Percentiles rank a stretch among this genome's conserved stretches.
These are phyloP conservation scores for Conus canariensis DNA, from an alignment of 2,888 invertebrate species.

Conservation along the genomic window DNA sequence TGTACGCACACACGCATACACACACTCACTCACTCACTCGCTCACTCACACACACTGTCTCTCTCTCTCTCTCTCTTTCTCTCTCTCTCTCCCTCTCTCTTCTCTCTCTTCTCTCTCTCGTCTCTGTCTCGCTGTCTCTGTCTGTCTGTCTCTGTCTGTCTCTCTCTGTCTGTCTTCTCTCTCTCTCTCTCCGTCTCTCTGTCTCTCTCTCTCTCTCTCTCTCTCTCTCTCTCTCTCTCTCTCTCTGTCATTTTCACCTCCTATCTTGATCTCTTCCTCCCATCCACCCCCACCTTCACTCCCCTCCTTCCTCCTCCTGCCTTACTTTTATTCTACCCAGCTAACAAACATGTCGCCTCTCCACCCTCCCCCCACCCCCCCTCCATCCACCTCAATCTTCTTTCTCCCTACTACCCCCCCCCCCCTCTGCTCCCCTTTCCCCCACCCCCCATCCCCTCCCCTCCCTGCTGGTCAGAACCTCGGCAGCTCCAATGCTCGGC, in stretches of 20 bases:
- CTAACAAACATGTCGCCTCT: neutral
- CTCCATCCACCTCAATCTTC: neutral
- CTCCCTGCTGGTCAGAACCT: neutral
- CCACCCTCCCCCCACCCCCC: neutral
- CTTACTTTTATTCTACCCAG: neutral
- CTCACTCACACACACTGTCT: too few species aligned
- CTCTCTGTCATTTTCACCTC: neutral
- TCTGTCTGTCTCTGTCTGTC: neutral
- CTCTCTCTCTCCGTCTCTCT: neutral
- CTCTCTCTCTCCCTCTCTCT: too few species aligned
- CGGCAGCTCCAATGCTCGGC: neutral
- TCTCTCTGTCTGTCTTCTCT: neutral
- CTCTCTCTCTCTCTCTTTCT: too few species aligned
- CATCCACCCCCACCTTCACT: neutral
- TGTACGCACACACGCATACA: too few species aligned
- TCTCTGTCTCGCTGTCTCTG: neutral
- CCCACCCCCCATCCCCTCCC: neutral
- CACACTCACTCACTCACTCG: too few species aligned
- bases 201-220: constrained; percentile 1
- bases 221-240: constrained; percentile 3
- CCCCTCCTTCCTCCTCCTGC: neutral
- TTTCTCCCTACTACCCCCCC: neutral
- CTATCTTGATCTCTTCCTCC: neutral
- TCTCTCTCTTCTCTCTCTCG: neutral
- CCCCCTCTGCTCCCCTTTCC: neutral